A percentile compares a stretch with the other conserved stretches of the same genome.
Conservation (phyloP, 2,797 vertebrate genomes). For the Spea hammondii region DNA sequence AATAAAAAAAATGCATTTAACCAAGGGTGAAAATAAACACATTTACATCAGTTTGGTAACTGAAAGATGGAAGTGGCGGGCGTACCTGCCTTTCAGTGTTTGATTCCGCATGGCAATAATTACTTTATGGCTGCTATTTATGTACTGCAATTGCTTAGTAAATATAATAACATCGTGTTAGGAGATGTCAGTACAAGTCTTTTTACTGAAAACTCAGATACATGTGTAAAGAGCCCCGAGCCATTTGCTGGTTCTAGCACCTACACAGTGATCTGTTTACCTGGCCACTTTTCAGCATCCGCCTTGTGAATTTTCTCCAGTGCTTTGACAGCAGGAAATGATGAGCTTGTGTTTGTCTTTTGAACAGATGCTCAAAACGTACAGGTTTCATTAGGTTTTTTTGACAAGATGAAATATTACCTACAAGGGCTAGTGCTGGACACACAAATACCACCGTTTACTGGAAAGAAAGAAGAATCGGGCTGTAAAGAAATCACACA, state of each 20-base stretch:
- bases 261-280: conserved; percentile 35
- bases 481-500: conserved; percentile 9
- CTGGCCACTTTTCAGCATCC: neutral
- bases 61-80: too few relatives aligned
- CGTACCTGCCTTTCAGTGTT: too few relatives aligned
- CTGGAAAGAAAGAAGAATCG: conserved; percentile 31
- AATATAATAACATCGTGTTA: neutral
- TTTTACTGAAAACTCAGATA: neutral
- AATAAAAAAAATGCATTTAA: too few relatives aligned
- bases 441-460: conserved; percentile 22
- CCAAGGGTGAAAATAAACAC: too few relatives aligned
- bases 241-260: conserved; percentile 1
- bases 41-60: too few relatives aligned
- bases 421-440: conserved; percentile 17
- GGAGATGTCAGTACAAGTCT: neutral
- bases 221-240: conserved; percentile 3
- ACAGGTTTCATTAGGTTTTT: conserved; percentile 38
- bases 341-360: conserved; percentile 5
- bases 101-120: neutral
- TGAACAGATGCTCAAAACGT: conserved; percentile 38
- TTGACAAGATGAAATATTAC: conserved; percentile 49
- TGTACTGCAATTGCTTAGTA: neutral
- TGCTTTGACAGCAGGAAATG: conserved; percentile 48
- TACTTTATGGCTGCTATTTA: neutral
- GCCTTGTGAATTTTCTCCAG: conserved; percentile 29